Evolutionary conservation across 2,888 invertebrate species (phyloP), one percentile per base, ranked within the genome.

Genomic region (Penaeus monodon): DNA sequence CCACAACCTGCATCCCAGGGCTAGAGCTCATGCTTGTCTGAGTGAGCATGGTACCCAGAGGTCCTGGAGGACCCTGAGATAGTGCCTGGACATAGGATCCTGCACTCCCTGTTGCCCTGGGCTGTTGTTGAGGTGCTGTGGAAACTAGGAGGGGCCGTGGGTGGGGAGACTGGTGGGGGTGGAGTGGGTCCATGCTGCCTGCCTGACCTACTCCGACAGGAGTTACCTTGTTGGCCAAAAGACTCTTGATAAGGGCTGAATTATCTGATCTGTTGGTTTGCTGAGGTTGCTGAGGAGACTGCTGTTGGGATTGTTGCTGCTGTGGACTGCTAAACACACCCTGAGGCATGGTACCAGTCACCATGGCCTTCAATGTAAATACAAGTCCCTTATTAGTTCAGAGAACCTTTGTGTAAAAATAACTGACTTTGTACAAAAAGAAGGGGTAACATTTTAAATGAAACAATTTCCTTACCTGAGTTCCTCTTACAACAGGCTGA

Each of bases 171-270:
- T 81, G 85, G 85, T 86, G 85, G 83, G 82, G 78, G 78, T 77
- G 78, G 83, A 77, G 82, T 81, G 86, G 76, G 73, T 86, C 86
- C 86, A 86, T 86, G 86, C 86, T 86, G 86, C 86, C 77, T 82
- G 86, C 63, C 82, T 86, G 86, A 86, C 82, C 78, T 86, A 82
- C 86, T 86, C 86, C 86, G 73, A 83, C 79, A 66, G 86, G 86
- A 73, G 94, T 94, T 94, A 97, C 97, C 95, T 98, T 98, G 93
- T 96, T 97, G 91, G 98, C 98, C 93, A 98, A 94, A 91, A 98
- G 94, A 93, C 97, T 97, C 93, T 98, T 98, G 92, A 98, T 98
- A 91, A 98, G 94, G 88, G 97, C 96, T 83, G 89, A 89, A 84
- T 89, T 89, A 86, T 89, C 89, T 74, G 81, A 79, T 74, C 88